Evolutionary conservation across 2,797 vertebrate genomes (phyloP).

Genomic region (Centroberyx gerrardi): DNA sequence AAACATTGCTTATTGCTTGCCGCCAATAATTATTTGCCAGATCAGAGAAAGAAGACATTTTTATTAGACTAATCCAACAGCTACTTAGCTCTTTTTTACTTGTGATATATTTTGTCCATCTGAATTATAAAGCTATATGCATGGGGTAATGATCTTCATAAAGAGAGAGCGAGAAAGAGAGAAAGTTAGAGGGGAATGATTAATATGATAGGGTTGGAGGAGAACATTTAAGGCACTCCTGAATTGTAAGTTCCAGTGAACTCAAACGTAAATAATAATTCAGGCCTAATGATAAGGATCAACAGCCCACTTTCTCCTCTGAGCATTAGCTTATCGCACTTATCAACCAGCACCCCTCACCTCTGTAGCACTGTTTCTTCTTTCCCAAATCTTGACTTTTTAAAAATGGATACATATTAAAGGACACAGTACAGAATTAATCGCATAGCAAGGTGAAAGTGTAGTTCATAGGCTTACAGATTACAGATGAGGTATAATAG

Average conservation of each 20-base stretch:
- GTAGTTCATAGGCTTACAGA: background rate
- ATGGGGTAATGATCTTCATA: background rate
- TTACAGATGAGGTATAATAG: background rate
- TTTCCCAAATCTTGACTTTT: background rate
- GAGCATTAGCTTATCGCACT: background rate
- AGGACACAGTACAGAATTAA: background rate
- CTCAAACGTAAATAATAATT: background rate
- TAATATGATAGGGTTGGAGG: background rate
- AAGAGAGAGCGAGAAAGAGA: background rate
- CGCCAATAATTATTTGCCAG: background rate
- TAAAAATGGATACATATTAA: slow-evolving; percentile 1
- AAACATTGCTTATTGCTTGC: too few species aligned
- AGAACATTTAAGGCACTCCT: background rate
- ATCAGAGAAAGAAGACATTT: background rate
- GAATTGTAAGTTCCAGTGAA: background rate
- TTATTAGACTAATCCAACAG: background rate
- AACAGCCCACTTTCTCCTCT: background rate
- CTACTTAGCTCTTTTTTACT: background rate
- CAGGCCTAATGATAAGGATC: background rate
- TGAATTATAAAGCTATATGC: background rate
- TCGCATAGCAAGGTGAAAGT: background rate
- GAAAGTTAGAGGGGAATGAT: background rate
- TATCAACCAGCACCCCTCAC: background rate
- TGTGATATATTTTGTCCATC: background rate
- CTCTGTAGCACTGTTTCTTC: background rate